Conservation (phyloP, 1,140 invertebrate genomes). For the Drosophila bocqueti region DNA sequence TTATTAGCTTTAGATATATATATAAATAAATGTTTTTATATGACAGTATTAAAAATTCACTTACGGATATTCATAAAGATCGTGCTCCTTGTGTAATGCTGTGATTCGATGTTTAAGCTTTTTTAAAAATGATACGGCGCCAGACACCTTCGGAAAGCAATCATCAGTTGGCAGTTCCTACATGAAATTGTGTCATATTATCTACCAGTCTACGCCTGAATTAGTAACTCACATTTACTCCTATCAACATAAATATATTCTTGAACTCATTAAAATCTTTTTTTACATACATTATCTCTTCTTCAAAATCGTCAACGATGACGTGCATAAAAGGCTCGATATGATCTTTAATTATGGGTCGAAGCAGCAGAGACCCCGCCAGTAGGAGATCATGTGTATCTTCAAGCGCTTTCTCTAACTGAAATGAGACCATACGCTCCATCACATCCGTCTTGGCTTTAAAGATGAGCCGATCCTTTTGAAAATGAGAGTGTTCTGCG, state of each 20-base stretch:
- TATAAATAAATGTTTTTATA: too few relatives aligned
- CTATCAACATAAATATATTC: slow-evolving; percentile 18
- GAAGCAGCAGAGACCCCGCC: slow-evolving; percentile 88
- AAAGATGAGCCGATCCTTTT: slow-evolving; percentile 87
- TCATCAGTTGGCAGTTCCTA: too few relatives aligned
- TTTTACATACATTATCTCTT: slow-evolving; percentile 88
- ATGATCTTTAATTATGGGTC: slow-evolving; percentile 88
- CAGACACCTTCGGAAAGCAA: too few relatives aligned
- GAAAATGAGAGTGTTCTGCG: slow-evolving; percentile 87
- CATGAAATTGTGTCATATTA: background rate
- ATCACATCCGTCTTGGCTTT: slow-evolving; percentile 86
- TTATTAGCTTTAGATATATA: too few relatives aligned
- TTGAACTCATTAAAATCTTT: slow-evolving; percentile 79
- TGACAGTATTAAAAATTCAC: too few relatives aligned
- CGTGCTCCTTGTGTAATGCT: too few relatives aligned
- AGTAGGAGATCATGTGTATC: slow-evolving; percentile 90
- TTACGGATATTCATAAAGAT: too few relatives aligned
- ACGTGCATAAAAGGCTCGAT: slow-evolving; percentile 60
- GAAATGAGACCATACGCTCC: slow-evolving; percentile 89
- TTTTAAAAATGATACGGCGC: too few relatives aligned
- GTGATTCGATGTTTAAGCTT: too few relatives aligned
- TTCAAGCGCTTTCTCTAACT: slow-evolving; percentile 90
- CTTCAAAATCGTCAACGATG: slow-evolving; percentile 86
- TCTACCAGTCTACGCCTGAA: background rate
- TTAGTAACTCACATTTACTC: slow-evolving; percentile 29